Evolutionary conservation across 2,888 invertebrate genomes (phyloP).

Genomic region (Abrostola tripartita): DNA sequence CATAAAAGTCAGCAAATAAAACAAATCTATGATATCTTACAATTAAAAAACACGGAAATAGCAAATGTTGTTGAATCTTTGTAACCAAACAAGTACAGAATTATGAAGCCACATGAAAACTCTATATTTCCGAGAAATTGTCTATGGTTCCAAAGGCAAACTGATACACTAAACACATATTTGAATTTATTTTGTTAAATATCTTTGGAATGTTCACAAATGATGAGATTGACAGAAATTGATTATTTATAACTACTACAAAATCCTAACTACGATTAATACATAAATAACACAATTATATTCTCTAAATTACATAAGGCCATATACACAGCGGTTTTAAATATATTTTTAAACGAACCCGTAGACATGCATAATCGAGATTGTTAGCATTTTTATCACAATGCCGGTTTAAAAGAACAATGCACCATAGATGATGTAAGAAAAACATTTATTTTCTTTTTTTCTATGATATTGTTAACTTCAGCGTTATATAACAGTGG

Average conservation of each 20-base stretch:
- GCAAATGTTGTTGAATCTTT: neutral
- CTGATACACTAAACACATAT: neutral
- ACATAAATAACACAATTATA: conserved; percentile 51
- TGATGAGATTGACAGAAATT: conserved; percentile 42
- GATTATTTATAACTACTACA: conserved; percentile 54
- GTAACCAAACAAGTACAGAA: too few species aligned
- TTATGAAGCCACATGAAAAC: neutral
- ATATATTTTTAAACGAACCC: conserved; percentile 33
- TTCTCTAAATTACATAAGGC: conserved; percentile 61
- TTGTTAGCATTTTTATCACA: conserved; percentile 5
- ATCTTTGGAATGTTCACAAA: conserved; percentile 59
- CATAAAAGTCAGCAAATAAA: too few species aligned
- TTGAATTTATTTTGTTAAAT: conserved; percentile 2
- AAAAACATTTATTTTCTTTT: neutral
- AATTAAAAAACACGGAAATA: neutral
- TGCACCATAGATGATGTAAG: neutral
- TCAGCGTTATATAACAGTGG: neutral
- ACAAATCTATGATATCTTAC: too few species aligned
- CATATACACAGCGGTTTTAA: conserved; percentile 56
- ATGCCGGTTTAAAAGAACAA: neutral
- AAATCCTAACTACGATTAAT: conserved; percentile 64
- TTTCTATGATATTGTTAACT: neutral
- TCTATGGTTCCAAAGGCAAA: neutral
- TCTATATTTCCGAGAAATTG: neutral
- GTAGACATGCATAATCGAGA: conserved; percentile 10